These are phyloP conservation scores for Rattus rattus DNA, from an alignment of 2,113 vertebrate genomes.

Conservation along the genomic window DNA sequence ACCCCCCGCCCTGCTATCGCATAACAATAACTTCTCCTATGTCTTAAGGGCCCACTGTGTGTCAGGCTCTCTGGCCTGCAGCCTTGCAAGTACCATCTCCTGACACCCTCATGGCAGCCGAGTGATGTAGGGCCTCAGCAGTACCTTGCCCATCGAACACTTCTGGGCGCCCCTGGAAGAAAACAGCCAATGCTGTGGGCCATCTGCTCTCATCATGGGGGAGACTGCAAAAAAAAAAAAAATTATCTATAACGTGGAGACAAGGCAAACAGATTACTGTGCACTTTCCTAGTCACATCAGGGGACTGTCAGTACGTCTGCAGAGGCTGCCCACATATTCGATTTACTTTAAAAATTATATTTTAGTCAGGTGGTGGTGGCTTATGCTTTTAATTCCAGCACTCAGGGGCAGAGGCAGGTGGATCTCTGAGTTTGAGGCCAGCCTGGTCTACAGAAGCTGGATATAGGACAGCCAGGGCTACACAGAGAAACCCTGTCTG, in stretches of 20 bases:
- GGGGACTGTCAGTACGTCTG: not conserved
- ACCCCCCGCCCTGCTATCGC: conserved; percentile 7
- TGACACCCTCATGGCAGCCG: conserved; percentile 3
- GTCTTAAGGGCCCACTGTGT: not conserved
- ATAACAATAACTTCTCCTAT: conserved; percentile 60
- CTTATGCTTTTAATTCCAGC: too few relatives aligned
- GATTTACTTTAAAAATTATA: not conserved
- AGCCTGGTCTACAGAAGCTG: not conserved
- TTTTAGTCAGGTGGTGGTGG: too few relatives aligned
- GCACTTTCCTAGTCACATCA: not conserved
- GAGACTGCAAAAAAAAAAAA: not conserved
- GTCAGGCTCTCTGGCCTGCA: conserved; percentile 43
- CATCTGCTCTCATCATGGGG: not conserved
- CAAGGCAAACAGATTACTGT: not conserved
- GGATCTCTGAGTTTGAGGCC: not conserved
- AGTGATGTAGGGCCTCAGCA: not conserved
- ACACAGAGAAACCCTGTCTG: not conserved
- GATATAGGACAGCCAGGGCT: not conserved
- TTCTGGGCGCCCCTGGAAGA: not conserved
- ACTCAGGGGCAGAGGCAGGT: not conserved
- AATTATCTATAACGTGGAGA: not conserved
- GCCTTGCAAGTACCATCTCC: not conserved
- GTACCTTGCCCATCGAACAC: not conserved
- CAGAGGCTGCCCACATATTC: not conserved
- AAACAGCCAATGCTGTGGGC: not conserved